Evolutionary conservation across 2,797 vertebrate species (phyloP).

Genomic region (Pangasius djambal): DNA sequence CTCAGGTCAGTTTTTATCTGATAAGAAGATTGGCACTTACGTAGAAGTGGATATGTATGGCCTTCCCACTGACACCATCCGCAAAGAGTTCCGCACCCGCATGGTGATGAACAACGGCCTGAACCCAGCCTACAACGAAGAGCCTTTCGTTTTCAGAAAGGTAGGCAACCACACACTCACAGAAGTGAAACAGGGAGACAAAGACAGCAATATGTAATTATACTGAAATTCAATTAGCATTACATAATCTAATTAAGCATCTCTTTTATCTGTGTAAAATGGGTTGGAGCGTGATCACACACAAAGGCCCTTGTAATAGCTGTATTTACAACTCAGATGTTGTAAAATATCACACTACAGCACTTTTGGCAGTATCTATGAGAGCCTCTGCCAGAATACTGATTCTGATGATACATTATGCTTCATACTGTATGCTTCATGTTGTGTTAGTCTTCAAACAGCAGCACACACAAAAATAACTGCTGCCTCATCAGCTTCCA

Average conservation of each 20-base stretch:
- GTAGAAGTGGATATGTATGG: constrained; percentile 99
- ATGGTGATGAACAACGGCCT: constrained; percentile 99
- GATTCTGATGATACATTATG: background rate
- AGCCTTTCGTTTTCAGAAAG: constrained; percentile 98
- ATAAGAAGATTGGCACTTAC: constrained; percentile 97
- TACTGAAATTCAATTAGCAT: constrained; percentile 18
- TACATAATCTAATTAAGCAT: constrained; percentile 41
- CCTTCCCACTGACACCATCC: constrained; percentile 94
- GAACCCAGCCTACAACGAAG: constrained; percentile 97
- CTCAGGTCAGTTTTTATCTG: constrained; percentile 96
- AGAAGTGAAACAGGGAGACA: background rate
- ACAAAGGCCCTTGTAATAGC: background rate
- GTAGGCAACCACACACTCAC: constrained; percentile 66
- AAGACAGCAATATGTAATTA: constrained; percentile 16
- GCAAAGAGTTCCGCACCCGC: constrained; percentile 96
- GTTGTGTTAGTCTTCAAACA: background rate
- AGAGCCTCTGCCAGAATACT: background rate
- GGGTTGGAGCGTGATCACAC: constrained; percentile 12
- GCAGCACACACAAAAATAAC: background rate
- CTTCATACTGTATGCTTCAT: background rate
- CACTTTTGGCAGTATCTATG: background rate
- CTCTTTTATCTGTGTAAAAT: constrained; percentile 38
- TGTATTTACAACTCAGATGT: constrained; percentile 16
- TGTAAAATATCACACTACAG: constrained; percentile 3
- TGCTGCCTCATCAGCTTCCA: background rate